A percentile compares a stretch with the other conserved stretches of the same genome.
These are phyloP conservation scores for Hypocryptadius cinnamomeus DNA, from an alignment of 2,113 vertebrate genomes.

Conservation along the genomic window DNA sequence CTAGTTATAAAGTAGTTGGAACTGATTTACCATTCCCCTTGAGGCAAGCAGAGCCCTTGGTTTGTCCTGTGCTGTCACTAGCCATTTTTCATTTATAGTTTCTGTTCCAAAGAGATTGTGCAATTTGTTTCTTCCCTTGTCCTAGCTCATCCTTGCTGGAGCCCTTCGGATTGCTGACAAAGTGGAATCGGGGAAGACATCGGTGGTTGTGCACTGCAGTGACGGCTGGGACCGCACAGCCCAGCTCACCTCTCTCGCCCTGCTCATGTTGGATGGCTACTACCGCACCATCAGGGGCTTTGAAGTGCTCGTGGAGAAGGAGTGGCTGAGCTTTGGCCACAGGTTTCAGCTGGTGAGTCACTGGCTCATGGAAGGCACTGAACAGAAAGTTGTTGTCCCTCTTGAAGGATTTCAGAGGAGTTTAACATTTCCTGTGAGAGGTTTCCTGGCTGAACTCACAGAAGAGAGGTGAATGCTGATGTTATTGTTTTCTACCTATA, in stretches of 20 bases:
- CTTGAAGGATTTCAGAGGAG: neutral
- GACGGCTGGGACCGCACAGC: constrained; percentile 95
- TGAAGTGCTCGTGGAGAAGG: constrained; percentile 91
- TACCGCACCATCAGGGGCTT: constrained; percentile 92
- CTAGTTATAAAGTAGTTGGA: neutral
- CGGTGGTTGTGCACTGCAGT: constrained; percentile 93
- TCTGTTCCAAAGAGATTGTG: neutral
- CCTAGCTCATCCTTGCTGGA: constrained; percentile 88
- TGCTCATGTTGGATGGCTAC: constrained; percentile 92
- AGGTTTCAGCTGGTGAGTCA: constrained; percentile 90
- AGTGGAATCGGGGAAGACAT: constrained; percentile 93
- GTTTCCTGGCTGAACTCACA: neutral
- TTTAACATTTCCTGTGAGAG: neutral
- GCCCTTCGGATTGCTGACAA: constrained; percentile 93
- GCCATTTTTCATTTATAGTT: neutral
- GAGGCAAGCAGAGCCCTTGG: neutral
- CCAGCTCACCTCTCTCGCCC: constrained; percentile 90
- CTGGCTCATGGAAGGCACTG: neutral
- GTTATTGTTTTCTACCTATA: neutral
- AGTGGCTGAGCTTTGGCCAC: constrained; percentile 96
- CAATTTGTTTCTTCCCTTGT: neutral
- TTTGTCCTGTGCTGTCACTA: neutral
- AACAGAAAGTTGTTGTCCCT: neutral
- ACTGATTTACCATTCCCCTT: neutral
- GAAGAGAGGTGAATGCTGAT: neutral